Conservation (phyloP, 2,888 invertebrate genomes). For the Rhagonycha lutea region DNA sequence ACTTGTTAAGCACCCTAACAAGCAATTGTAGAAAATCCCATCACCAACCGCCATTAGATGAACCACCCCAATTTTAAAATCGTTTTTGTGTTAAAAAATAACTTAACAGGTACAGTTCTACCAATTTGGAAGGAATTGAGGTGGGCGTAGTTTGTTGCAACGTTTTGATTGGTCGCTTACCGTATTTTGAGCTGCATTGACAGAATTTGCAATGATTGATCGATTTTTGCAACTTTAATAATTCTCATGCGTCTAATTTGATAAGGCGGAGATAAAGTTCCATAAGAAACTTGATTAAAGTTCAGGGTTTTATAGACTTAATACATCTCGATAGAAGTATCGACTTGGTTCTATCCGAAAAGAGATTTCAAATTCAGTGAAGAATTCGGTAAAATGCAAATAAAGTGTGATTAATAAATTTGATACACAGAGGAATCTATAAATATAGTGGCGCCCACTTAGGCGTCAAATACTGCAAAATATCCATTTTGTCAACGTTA, state of each 20-base stretch:
- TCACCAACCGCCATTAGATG: not conserved
- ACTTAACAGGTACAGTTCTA: no score
- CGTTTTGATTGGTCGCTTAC: not conserved
- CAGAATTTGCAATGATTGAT: not conserved
- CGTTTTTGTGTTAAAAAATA: no score
- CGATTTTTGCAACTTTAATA: not conserved
- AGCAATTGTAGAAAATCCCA: not conserved
- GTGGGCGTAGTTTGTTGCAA: no score
- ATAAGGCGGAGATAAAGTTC: slow-evolving; percentile 15
- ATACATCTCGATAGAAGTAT: not conserved
- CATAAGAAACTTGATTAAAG: not conserved
- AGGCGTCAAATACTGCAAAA: slow-evolving; percentile 9
- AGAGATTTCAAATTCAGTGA: not conserved
- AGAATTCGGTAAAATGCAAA: not conserved
- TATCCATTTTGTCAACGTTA: not conserved
- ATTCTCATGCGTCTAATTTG: slow-evolving; percentile 22
- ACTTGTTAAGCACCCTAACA: not conserved
- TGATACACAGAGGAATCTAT: not conserved
- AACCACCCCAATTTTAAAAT: no score
- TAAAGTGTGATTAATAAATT: not conserved
- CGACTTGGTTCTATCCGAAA: not conserved
- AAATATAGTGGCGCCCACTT: slow-evolving; percentile 7
- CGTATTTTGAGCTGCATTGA: not conserved
- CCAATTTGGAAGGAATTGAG: no score
- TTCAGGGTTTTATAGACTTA: not conserved